phyloP scores from a whole-genome alignment of 2,113 vertebrate species.

The Engraulis encrasicolus region DNA sequence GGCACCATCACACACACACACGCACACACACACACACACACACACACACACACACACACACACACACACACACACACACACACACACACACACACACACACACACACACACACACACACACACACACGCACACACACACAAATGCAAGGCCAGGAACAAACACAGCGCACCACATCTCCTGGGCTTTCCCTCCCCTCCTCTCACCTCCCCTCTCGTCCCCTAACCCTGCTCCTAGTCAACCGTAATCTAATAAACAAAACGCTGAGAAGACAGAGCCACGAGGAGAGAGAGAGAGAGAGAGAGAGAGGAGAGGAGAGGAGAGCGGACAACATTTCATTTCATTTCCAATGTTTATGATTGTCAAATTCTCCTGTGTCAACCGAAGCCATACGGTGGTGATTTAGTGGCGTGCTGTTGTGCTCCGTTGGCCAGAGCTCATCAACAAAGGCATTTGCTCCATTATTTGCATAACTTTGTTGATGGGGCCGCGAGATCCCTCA shows the following conservation, averaged over 20 bases:
- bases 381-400: neutral
- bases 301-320: neutral
- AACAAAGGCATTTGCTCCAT: neutral
- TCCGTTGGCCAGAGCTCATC: neutral
- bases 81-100: no score
- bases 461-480: conserved; percentile 9
- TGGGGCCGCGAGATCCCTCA: neutral
- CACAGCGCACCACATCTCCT: neutral
- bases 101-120: no score
- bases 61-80: no score
- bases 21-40: no score
- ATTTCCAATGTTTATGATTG: conserved; percentile 12
- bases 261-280: neutral
- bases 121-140: no score
- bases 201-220: no score
- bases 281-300: conserved; percentile 18
- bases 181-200: neutral
- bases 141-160: neutral
- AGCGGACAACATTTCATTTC: neutral
- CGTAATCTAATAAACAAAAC: neutral
- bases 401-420: neutral
- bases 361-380: neutral
- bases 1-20: neutral
- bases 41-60: no score
- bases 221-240: neutral